phyloP scores from a whole-genome alignment of 2,113 vertebrate species.

The Macroglossus sobrinus region DNA sequence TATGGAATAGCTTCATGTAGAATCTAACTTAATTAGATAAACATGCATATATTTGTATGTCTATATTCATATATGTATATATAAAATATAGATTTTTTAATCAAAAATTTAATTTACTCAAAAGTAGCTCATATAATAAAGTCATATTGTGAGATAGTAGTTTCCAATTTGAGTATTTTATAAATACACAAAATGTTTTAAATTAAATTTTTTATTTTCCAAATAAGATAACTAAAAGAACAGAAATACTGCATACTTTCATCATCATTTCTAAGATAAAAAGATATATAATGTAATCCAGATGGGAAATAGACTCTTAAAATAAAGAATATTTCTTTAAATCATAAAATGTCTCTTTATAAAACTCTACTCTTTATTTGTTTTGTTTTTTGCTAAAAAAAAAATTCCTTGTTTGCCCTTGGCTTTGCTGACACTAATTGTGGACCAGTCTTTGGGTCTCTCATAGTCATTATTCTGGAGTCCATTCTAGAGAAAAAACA shows the following conservation, averaged over 20 bases:
- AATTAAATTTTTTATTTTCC: not conserved
- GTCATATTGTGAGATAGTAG: not conserved
- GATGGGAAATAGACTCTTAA: not conserved
- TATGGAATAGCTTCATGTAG: not conserved
- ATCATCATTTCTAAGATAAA: conserved; percentile 23
- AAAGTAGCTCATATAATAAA: not conserved
- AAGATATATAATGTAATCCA: not conserved
- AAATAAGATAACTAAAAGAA: not conserved
- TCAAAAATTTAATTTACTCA: not conserved
- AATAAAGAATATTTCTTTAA: not conserved
- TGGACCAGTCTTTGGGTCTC: not conserved
- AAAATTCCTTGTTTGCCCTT: not conserved
- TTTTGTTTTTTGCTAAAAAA: not conserved
- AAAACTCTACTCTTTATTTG: not conserved
- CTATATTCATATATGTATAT: not conserved
- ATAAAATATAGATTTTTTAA: not conserved
- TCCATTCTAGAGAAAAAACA: not conserved
- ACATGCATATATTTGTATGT: not conserved
- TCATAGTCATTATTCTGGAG: not conserved
- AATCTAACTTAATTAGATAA: not conserved
- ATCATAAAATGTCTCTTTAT: not conserved
- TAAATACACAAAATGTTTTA: not conserved
- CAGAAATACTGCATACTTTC: not conserved
- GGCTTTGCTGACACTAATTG: not conserved
- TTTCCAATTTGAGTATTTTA: not conserved